Evolutionary conservation across 2,888 invertebrate species (phyloP).

Genomic region (Ernsta delagoae): DNA sequence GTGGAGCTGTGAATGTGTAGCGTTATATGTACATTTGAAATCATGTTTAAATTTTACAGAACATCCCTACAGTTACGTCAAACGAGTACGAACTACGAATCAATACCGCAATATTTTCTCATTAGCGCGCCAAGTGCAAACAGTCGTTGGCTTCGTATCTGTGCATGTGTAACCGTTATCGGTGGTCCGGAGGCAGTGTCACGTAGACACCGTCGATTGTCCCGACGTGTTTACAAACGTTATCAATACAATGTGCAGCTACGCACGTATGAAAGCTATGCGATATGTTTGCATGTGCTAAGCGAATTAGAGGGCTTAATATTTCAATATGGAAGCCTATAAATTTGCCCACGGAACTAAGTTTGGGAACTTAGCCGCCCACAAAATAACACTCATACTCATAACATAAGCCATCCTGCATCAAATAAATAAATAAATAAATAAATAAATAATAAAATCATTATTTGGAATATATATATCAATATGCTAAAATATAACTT

Average conservation of each 20-base stretch:
- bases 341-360: no score
- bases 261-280: slow-evolving; percentile 13
- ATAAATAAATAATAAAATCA: no score
- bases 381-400: no score
- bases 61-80: neutral
- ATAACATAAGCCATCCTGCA: no score
- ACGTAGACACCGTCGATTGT: slow-evolving; percentile 62
- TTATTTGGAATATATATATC: no score
- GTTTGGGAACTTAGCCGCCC: no score
- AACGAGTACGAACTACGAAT: slow-evolving; percentile 1
- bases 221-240: slow-evolving; percentile 71
- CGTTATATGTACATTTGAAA: no score
- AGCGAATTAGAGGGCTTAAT: neutral
- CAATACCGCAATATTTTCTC: slow-evolving; percentile 45
- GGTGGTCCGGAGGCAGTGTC: slow-evolving; percentile 71
- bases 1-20: no score
- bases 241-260: slow-evolving; percentile 65
- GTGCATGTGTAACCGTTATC: slow-evolving; percentile 56
- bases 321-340: no score
- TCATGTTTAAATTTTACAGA: no score
- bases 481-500: no score
- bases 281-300: slow-evolving; percentile 7
- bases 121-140: slow-evolving; percentile 55
- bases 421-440: no score
- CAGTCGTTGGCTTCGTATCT: slow-evolving; percentile 58